Conservation (phyloP, 1,140 invertebrate species). For the Pectinophora gossypiella region DNA sequence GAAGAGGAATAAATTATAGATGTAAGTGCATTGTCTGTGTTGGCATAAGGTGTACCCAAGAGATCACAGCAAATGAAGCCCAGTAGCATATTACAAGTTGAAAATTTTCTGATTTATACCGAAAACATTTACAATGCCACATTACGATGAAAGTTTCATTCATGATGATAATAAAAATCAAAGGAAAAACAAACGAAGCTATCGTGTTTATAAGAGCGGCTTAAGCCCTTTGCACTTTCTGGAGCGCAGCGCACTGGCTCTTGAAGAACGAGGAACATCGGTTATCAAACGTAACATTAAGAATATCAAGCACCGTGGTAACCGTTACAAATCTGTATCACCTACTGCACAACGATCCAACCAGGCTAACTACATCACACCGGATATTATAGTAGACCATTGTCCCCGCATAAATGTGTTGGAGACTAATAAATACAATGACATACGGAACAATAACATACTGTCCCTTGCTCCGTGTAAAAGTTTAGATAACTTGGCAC, state of each 20-base stretch:
- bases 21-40: neutral
- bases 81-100: too few species aligned
- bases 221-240: conserved; percentile 38
- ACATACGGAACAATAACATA: conserved; percentile 59
- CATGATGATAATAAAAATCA: conserved; percentile 71
- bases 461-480: conserved; percentile 50
- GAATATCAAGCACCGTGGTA: conserved; percentile 57
- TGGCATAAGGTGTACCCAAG: too few species aligned
- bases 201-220: conserved; percentile 71
- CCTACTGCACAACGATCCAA: conserved; percentile 2
- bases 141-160: conserved; percentile 74
- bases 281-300: conserved; percentile 65
- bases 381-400: conserved; percentile 46
- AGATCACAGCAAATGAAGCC: too few species aligned
- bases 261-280: conserved; percentile 56
- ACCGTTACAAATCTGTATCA: conserved; percentile 40
- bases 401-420: conserved; percentile 48
- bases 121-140: conserved; percentile 72
- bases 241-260: conserved; percentile 40
- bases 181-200: conserved; percentile 70
- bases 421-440: conserved; percentile 55
- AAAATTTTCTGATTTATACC: too few species aligned
- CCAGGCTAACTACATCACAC: conserved; percentile 25
- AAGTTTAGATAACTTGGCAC: conserved; percentile 62
- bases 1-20: neutral